Evolutionary conservation across 1,140 invertebrate species (phyloP), one percentile per base, ranked within the genome.

Genomic region (Sycophaga agraensis): DNA sequence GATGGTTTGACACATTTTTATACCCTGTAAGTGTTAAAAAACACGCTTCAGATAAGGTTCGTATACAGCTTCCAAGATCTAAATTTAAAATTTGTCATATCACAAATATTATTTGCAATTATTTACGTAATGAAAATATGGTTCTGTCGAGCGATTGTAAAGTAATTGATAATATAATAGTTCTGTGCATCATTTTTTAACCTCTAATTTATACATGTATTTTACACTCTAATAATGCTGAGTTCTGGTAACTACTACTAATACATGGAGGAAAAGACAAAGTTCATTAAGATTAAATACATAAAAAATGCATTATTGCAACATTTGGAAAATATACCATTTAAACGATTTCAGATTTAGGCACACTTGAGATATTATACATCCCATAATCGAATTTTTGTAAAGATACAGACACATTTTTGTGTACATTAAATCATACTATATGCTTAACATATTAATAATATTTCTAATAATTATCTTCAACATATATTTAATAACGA

Each of bases 11-110:
- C 24, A 59, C 22, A 50, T 37, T 16, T 45, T 2, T 46, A 12
- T 49, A 59, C 56, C 56, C 56, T 59, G 56, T 59, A 49, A 24
- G n/a, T 48, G 16, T n/a, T 48, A 39, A 57, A 48, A 39, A 54
- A 40, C 9, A 57, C 35, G 4, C 21, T 14, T 28, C 24, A 26
- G 12, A 21, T 40, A 0, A 59, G n/a, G 17, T 58, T 58, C 31
- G 28, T 58, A 17, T 35, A 39, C 34, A 43, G 2, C 14, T 48
- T 37, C 37, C 28, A 6, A 26, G 24, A 35, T 58, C 49, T 28
- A 7, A 26, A 39, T 49, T 54, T 34, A 4, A 35, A 45, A 43
- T n/a, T 43, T 19, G 9, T 34, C 14, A 28, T 42, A 54, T 54
- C 14, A 54, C 35, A 54, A 42, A 17, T 9, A 17, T 42, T 9